Conservation (phyloP, 2,888 invertebrate species). For the Choristoneura rosaceana region DNA sequence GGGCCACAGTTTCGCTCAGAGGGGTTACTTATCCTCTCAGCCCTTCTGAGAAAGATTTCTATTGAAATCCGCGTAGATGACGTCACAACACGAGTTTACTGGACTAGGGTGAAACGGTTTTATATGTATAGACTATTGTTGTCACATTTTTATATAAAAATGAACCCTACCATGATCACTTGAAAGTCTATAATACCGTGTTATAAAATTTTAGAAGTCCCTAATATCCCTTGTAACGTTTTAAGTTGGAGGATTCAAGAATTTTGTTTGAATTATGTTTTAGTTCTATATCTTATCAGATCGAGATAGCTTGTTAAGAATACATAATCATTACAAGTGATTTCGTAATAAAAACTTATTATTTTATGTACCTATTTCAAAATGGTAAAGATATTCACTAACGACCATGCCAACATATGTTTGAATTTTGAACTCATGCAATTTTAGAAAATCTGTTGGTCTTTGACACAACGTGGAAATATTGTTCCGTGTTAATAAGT, state of each 20-base stretch:
- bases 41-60: slow-evolving; percentile 40
- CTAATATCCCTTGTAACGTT: slow-evolving; percentile 10
- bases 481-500: too few relatives aligned
- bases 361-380: not conserved
- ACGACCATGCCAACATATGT: not conserved
- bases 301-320: slow-evolving; percentile 26
- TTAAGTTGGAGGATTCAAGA: slow-evolving; percentile 12
- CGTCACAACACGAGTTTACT: slow-evolving; percentile 28
- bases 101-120: slow-evolving; percentile 32
- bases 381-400: not conserved
- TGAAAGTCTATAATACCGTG: slow-evolving; percentile 2
- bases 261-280: slow-evolving; percentile 37
- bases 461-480: too few relatives aligned
- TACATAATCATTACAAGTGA: slow-evolving; percentile 17
- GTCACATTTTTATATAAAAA: slow-evolving; percentile 8
- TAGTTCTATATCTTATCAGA: slow-evolving; percentile 38
- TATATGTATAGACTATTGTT: slow-evolving; percentile 25
- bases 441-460: too few relatives aligned
- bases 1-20: slow-evolving; percentile 31
- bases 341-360: slow-evolving; percentile 22
- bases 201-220: not conserved
- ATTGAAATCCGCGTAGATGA: slow-evolving; percentile 32
- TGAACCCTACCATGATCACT: not conserved
- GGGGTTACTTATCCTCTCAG: slow-evolving; percentile 35
- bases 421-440: too few relatives aligned